Base-by-base conservation (phyloP, 2,113 vertebrate species). In the Ursus arctos region DNA sequence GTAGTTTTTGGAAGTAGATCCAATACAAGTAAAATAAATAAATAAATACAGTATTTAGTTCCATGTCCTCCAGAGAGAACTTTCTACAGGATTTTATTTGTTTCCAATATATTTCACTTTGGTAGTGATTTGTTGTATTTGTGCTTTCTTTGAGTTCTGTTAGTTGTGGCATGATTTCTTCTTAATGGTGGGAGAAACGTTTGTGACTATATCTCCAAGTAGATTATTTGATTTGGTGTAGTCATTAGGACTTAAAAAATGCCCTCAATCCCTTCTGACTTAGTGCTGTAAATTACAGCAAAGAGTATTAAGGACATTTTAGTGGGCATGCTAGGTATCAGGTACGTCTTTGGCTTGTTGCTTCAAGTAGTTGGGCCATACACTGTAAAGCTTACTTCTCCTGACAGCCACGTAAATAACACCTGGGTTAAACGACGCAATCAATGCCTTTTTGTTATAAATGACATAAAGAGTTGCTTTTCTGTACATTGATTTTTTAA, bases 401-500 rank as follows among this genome's bases (percentile, higher is more conserved):
- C 47, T 71, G 79, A 96, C 53, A 92, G 57, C 33, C 65, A 81
- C 40, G 92, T 83, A 95, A 97, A 57, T 83, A 91, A 80, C 40
- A 96, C 43, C 55, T 69, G 71, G 65, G 28, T 72, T 95, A 94
- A 90, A 81, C 24, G 26, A 24, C 55, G 57, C 40, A 84, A 36
- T 89, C 55, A 84, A n/a, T 89, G 88, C 83, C 67, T 89, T 65
- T 36, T 53, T 95, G 10, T 91, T 97, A 96, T 88, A 97, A 83
- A 57, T 91, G 61, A 18, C 1, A 43, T 36, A 59, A 96, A 98
- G 55, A 85, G 81, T 89, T 69, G 19, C 69, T 85, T 95, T 89
- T 95, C 53, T 94, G 94, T 91, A 55, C 53, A 43, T 24, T 82
- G n/a, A 19, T 69, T 91, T 95, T 77, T 77, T 72, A 31, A 51